Base-by-base conservation (phyloP, 2,113 vertebrate species). In the Mustela nigripes region DNA sequence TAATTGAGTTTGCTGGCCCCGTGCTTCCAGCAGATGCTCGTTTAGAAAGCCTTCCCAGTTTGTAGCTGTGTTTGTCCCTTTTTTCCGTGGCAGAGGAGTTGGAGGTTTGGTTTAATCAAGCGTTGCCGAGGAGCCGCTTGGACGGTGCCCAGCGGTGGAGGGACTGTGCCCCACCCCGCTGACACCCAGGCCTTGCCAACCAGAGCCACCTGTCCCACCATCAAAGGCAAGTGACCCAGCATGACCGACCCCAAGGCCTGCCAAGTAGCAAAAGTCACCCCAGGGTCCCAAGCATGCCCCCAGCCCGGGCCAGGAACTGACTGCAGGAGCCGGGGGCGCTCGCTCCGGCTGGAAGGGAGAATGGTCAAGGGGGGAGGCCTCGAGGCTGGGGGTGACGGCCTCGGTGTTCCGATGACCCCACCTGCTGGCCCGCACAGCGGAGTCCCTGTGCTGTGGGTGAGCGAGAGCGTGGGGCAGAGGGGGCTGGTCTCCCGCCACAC, bases 371-470 rank as follows among this genome's bases (percentile, higher is more conserved):
- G 4, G 4, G 10, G 58, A 19, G 36, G 81, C 36, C 81, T 62
- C 4, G 36, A 19, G 7, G 58, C 24, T 18, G 15, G 31, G 4
- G 56, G 21, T 7, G 19, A 24, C 3, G 4, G 50, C 56, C 79
- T 36, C 1, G 0, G 58, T 28, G 56, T 19, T 36, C 24, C 0
- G 24, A 15, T 42, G 36, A 39, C 58, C 4, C 53, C 21, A 26
- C 0, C 6, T 26, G 22, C 14, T 26, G 1, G 7, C n/a, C 4
- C 0, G 1, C 50, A 26, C 8, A 1, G 11, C 5, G 33, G 53
- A 58, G 33, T 1, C 19, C 19, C 53, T 4, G 1, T 0, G 53
- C n/a, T 16, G 33, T 12, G 11, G 7, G 50, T 16, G n/a, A 58
- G 33, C 4, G 22, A 81, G 21, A 53, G 79, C 2, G 21, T 26